These are phyloP conservation scores for Chaetorhynchus papuensis DNA, from an alignment of 2,113 vertebrate species.

Conservation along the genomic window DNA sequence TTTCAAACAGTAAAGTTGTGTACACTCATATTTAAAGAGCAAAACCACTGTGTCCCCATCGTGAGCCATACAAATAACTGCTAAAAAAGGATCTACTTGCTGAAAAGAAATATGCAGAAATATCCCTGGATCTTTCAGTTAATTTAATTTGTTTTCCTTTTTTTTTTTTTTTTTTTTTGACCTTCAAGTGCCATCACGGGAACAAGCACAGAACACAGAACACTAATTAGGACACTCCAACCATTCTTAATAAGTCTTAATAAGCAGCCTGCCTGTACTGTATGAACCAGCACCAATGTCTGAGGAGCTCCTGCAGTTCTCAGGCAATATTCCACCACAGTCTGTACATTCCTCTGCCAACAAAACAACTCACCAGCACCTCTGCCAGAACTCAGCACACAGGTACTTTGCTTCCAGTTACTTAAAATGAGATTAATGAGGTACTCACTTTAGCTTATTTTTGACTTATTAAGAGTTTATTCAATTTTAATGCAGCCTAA, in stretches of 20 bases:
- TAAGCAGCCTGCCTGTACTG: not conserved
- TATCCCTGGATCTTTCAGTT: not conserved
- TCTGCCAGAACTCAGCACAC: not conserved
- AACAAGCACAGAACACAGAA: not conserved
- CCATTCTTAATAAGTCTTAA: not conserved
- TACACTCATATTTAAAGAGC: not conserved
- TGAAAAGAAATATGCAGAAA: not conserved
- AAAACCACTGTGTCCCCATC: not conserved
- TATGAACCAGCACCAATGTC: not conserved
- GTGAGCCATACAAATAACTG: not conserved
- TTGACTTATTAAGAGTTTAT: constrained; percentile 25
- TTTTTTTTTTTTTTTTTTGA: not conserved
- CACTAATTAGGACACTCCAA: not conserved
- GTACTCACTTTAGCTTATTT: not conserved
- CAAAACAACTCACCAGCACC: not conserved
- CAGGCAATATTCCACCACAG: not conserved
- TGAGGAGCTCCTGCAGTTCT: not conserved
- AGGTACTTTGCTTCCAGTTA: not conserved
- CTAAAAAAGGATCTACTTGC: not conserved
- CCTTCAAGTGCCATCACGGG: not conserved
- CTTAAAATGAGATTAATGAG: constrained; percentile 20
- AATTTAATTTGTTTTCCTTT: not conserved
- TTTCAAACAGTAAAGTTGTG: not conserved
- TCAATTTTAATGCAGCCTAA: constrained; percentile 17
- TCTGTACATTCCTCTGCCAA: not conserved